A percentile compares a stretch with the other conserved stretches of the same genome.
Evolutionary conservation across 2,888 invertebrate genomes (phyloP).

Genomic region (Drosophila mayaguana): DNA sequence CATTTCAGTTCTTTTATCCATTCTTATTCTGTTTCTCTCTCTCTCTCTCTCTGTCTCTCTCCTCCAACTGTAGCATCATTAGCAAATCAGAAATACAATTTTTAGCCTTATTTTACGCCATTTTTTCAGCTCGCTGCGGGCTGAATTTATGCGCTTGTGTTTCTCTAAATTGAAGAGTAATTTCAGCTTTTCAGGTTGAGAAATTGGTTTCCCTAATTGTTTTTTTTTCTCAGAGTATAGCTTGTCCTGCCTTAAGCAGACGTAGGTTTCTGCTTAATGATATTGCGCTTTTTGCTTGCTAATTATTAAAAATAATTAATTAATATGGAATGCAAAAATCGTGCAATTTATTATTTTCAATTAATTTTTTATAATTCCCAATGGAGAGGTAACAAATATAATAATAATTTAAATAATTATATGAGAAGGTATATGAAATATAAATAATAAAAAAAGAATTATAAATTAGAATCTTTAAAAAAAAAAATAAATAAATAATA

Average conservation of each 20-base stretch:
- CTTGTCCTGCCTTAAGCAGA: slow-evolving; percentile 4
- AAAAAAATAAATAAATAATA: too few relatives aligned
- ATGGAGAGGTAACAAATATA: too few relatives aligned
- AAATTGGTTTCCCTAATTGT: slow-evolving; percentile 71
- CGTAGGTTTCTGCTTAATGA: too few relatives aligned
- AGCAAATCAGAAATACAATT: slow-evolving; percentile 41
- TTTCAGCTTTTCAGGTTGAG: slow-evolving; percentile 54
- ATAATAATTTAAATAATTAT: too few relatives aligned
- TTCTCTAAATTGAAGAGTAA: slow-evolving; percentile 48
- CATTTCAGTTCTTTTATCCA: slow-evolving; percentile 15
- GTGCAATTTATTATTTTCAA: too few relatives aligned
- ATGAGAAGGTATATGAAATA: too few relatives aligned
- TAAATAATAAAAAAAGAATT: too few relatives aligned
- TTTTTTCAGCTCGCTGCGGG: slow-evolving; percentile 44
- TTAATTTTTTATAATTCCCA: too few relatives aligned
- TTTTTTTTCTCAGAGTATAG: slow-evolving; percentile 29
- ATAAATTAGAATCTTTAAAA: too few relatives aligned
- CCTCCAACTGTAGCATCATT: slow-evolving; percentile 50
- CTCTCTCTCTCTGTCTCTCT: background rate
- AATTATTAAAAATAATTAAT: too few relatives aligned
- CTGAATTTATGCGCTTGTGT: slow-evolving; percentile 73
- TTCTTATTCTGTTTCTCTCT: slow-evolving; percentile 11
- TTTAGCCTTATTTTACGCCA: slow-evolving; percentile 42
- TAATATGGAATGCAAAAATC: too few relatives aligned
- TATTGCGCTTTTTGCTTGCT: too few relatives aligned